Percentiles rank a stretch among this genome's conserved stretches.
Conservation (phyloP, 1,140 invertebrate genomes). For the Maconellicoccus hirsutus region DNA sequence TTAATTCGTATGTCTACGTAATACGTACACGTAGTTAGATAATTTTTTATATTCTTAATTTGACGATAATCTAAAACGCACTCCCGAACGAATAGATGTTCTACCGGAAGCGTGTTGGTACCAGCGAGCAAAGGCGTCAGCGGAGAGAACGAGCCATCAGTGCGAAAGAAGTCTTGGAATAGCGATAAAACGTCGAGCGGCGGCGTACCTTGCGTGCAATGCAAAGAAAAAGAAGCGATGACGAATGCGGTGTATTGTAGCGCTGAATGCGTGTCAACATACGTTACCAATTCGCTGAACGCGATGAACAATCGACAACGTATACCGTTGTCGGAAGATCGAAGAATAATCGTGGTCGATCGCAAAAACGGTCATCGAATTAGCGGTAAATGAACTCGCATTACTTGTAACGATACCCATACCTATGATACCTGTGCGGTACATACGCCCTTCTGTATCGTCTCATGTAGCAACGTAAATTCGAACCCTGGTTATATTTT, state of each 20-base stretch:
- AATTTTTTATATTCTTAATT: too few species aligned
- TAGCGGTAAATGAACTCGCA: not conserved
- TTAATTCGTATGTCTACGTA: too few species aligned
- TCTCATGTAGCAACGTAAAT: too few species aligned
- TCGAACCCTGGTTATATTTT: not conserved
- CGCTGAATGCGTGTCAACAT: not conserved
- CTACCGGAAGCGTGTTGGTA: too few species aligned
- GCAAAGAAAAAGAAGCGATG: constrained; percentile 1
- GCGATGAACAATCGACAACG: not conserved
- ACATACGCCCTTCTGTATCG: too few species aligned
- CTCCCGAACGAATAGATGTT: not conserved
- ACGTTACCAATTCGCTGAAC: not conserved
- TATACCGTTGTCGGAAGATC: not conserved
- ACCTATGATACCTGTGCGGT: too few species aligned
- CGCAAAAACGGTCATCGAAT: not conserved
- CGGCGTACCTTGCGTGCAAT: not conserved
- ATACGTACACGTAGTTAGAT: too few species aligned
- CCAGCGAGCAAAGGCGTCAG: not conserved
- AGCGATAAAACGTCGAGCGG: not conserved
- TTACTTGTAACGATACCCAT: too few species aligned
- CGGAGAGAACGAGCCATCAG: not conserved
- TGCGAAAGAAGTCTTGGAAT: not conserved
- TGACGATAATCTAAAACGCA: not conserved
- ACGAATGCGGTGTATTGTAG: not conserved
- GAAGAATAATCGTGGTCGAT: not conserved